Conservation (phyloP, 2,888 invertebrate genomes). For the Dascillus cervinus region DNA sequence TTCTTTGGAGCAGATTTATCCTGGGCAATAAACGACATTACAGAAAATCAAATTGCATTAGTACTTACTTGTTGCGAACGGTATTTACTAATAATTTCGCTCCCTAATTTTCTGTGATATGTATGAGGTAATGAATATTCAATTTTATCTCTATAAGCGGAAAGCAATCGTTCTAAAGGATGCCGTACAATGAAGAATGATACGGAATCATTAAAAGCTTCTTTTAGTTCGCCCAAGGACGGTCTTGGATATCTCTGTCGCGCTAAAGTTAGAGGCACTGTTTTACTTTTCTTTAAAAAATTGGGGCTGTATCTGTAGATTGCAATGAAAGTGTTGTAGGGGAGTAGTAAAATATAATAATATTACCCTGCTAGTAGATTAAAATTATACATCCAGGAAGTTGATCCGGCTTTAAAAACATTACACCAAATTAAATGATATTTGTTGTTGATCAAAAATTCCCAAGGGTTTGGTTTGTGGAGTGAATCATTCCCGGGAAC, state of each 20-base stretch:
- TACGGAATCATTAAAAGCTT: slow-evolving; percentile 67
- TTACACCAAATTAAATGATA: slow-evolving; percentile 80
- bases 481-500: slow-evolving; percentile 49
- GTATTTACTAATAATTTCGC: slow-evolving; percentile 68
- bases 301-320: slow-evolving; percentile 65
- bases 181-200: slow-evolving; percentile 77
- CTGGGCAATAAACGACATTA: too few species aligned
- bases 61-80: too few species aligned
- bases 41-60: too few species aligned
- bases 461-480: slow-evolving; percentile 75
- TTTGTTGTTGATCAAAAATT: slow-evolving; percentile 72
- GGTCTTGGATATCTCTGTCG: slow-evolving; percentile 74
- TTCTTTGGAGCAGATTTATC: too few species aligned
- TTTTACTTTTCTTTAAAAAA: slow-evolving; percentile 68
- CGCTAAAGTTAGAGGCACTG: slow-evolving; percentile 70
- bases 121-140: slow-evolving; percentile 76
- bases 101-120: slow-evolving; percentile 72
- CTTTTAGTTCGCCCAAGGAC: slow-evolving; percentile 59
- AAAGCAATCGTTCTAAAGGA: slow-evolving; percentile 71
- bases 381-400: slow-evolving; percentile 89
- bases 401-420: slow-evolving; percentile 78
- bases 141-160: slow-evolving; percentile 79
- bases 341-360: slow-evolving; percentile 43
- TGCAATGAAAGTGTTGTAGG: not conserved
- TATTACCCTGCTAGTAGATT: slow-evolving; percentile 72